These are phyloP conservation scores for Zygothrica quintamaculata DNA, from an alignment of 2,888 invertebrate species.

Conservation along the genomic window DNA sequence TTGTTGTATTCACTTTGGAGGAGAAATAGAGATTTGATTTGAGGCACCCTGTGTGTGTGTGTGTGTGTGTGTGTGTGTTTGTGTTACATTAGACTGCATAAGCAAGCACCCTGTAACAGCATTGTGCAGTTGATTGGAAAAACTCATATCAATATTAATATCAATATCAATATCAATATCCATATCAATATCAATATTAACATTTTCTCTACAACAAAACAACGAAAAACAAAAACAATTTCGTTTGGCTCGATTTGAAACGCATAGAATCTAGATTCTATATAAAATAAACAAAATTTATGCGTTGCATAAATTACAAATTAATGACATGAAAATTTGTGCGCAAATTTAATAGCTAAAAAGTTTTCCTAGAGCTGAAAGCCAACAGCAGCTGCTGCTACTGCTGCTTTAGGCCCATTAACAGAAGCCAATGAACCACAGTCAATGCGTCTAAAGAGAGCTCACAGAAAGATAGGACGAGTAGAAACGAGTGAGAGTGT, in stretches of 20 bases:
- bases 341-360: constrained; percentile 54
- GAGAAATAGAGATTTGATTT: not conserved
- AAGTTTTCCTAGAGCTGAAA: constrained; percentile 18
- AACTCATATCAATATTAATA: constrained; percentile 43
- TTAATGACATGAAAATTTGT: constrained; percentile 61
- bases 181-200: constrained; percentile 14
- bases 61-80: too few relatives aligned
- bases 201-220: too few relatives aligned
- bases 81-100: too few relatives aligned
- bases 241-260: constrained; percentile 12
- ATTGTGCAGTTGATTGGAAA: constrained; percentile 57
- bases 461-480: constrained; percentile 9
- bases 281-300: constrained; percentile 34
- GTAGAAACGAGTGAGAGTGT: not conserved
- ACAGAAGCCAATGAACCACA: constrained; percentile 52
- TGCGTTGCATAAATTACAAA: constrained; percentile 62
- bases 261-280: constrained; percentile 9
- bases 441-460: too few relatives aligned
- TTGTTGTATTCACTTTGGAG: too few relatives aligned
- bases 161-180: constrained; percentile 25
- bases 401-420: constrained; percentile 46
- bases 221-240: too few relatives aligned
- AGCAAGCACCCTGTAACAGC: constrained; percentile 48
- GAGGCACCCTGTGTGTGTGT: constrained; percentile 48
- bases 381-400: constrained; percentile 44